phyloP scores from a whole-genome alignment of 2,888 invertebrate genomes.

The Cantharis flavilabris region DNA sequence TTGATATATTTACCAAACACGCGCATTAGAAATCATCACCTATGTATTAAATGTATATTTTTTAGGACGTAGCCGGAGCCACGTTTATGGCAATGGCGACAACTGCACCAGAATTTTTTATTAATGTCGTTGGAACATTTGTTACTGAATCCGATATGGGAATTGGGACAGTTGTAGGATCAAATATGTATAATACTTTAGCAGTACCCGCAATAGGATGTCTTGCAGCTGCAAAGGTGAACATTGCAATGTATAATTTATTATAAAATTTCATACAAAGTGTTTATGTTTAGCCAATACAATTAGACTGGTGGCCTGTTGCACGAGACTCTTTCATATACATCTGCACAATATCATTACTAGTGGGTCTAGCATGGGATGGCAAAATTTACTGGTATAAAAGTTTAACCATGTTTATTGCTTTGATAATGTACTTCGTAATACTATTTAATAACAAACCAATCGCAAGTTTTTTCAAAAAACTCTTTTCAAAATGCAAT shows the following conservation, averaged over 20 bases:
- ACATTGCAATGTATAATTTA: conserved; percentile 7
- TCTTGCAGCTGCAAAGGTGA: conserved; percentile 71
- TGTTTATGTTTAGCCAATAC: conserved; percentile 65
- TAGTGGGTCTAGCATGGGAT: conserved; percentile 79
- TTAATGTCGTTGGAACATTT: conserved; percentile 87
- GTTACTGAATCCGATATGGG: conserved; percentile 83
- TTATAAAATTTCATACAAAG: neutral
- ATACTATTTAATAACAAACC: conserved; percentile 69
- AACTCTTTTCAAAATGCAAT: neutral
- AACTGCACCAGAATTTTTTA: conserved; percentile 91
- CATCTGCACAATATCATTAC: conserved; percentile 68
- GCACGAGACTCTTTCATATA: conserved; percentile 82
- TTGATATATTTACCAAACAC: neutral
- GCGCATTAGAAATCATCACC: neutral
- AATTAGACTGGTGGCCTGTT: conserved; percentile 79
- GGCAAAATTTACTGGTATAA: conserved; percentile 80
- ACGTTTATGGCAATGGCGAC: conserved; percentile 97
- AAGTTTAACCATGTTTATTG: conserved; percentile 68
- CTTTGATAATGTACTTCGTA: conserved; percentile 74
- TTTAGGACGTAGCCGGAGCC: conserved; percentile 89
- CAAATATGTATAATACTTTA: conserved; percentile 84
- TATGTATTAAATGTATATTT: neutral
- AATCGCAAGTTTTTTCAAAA: neutral
- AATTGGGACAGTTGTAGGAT: conserved; percentile 85
- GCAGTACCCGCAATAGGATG: conserved; percentile 83